These are phyloP conservation scores for Nyctereutes procyonoides DNA, from an alignment of 2,113 vertebrate genomes.

Conservation along the genomic window DNA sequence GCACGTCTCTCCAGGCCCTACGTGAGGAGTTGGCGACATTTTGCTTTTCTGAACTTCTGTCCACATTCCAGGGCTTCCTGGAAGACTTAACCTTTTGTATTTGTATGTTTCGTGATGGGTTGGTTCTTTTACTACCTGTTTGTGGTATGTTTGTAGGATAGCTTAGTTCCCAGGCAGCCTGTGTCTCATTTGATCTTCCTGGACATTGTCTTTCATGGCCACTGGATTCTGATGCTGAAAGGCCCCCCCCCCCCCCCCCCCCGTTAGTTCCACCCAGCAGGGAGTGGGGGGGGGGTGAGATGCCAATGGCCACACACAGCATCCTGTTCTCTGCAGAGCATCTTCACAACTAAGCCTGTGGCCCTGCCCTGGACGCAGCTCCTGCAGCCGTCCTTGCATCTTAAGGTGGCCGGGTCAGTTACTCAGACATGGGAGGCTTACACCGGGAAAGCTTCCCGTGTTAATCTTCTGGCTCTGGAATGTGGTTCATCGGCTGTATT, in stretches of 20 bases:
- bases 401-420: not conserved
- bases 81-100: slow-evolving; percentile 86
- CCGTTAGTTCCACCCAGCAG: not conserved
- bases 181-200: slow-evolving; percentile 84
- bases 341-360: not conserved
- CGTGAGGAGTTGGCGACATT: slow-evolving; percentile 73
- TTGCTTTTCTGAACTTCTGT: slow-evolving; percentile 80
- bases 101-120: slow-evolving; percentile 87
- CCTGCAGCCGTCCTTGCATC: not conserved
- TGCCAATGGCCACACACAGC: not conserved
- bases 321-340: not conserved
- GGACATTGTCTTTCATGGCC: slow-evolving; percentile 53
- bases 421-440: not conserved
- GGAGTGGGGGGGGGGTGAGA: not conserved
- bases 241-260: slow-evolving; percentile 35
- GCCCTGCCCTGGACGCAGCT: not conserved
- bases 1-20: slow-evolving; percentile 63
- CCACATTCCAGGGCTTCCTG: slow-evolving; percentile 78
- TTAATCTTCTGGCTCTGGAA: not conserved
- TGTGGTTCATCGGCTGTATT: not conserved
- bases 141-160: slow-evolving; percentile 89
- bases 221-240: slow-evolving; percentile 65
- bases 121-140: slow-evolving; percentile 88
- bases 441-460: not conserved
- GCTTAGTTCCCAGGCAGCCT: slow-evolving; percentile 84